These are phyloP conservation scores for Vulpes vulpes DNA, from an alignment of 2,113 vertebrate genomes.

Conservation along the genomic window DNA sequence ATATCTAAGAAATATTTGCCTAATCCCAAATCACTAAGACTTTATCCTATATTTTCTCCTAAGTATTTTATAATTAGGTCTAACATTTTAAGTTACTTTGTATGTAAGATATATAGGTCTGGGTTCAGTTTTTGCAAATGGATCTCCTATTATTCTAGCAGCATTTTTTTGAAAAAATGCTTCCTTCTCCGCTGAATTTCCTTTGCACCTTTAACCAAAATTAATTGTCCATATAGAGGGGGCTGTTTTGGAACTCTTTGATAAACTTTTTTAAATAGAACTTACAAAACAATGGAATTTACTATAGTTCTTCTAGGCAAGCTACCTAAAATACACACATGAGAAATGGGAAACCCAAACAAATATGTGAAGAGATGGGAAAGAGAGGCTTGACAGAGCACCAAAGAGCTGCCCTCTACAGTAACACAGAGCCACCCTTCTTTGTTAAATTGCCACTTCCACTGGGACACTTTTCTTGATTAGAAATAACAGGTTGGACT, in stretches of 20 bases:
- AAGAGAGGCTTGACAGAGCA: background rate
- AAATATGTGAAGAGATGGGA: background rate
- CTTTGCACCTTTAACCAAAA: constrained; percentile 7
- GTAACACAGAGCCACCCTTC: background rate
- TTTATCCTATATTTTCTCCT: background rate
- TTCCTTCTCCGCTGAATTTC: background rate
- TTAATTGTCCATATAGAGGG: background rate
- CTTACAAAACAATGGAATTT: background rate
- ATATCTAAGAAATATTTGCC: background rate
- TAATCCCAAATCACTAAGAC: background rate
- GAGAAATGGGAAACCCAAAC: background rate
- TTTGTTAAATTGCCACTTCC: background rate
- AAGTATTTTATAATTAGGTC: background rate
- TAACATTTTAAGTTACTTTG: background rate
- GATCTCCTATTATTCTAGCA: background rate
- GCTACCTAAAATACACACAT: background rate
- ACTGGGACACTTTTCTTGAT: background rate
- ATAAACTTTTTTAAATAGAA: background rate
- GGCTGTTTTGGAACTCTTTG: background rate
- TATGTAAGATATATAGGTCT: background rate
- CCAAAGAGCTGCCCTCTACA: background rate
- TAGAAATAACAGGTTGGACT: background rate
- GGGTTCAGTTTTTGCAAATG: background rate
- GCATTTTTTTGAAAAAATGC: background rate
- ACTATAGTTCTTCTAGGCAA: background rate